Base-by-base conservation (phyloP, 2,113 vertebrate genomes). In the Emydura subglobosa region DNA sequence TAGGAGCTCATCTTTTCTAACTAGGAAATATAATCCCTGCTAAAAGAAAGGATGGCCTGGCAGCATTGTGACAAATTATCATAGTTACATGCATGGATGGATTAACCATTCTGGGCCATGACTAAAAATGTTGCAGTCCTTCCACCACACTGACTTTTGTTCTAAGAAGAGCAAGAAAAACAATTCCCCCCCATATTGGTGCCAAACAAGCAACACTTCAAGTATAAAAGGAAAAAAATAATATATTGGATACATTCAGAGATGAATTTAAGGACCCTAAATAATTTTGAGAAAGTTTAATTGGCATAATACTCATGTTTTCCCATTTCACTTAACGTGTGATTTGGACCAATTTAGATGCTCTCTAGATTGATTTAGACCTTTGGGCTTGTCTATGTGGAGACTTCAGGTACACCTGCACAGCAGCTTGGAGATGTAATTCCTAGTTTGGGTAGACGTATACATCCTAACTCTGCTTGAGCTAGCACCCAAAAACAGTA, bases 1-100 rank as follows among this genome's bases (percentile, higher is more conserved):
- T 87, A 87, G 17, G 42, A 92, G 24, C 11, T 85, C 39, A 65
- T 34, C 50, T 88, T 93, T 94, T 92, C 79, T 90, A 42, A 83
- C 14, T 29, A 84, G 25, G 25, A 53, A 72, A 57, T 39, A 72
- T 74, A 93, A 95, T 83, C 47, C 31, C 10, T 49, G 27, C 10
- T 82, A 92, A 91, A 90, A 51, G 10, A 59, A 57, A 90, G 39
- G 88, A 8, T 65, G 80, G 86, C 59, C 91, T 55, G 92, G 72
- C 90, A 93, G 3, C n/a, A 88, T 6, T 80, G 55, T 91, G 72
- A 89, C 10, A 78, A 91, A 93, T 84, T 87, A 78, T 34, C 19
- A 29, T 87, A 76, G 22, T 91, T 42, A 89, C 85, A 44, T 78
- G 44, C 22, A 44, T 25, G 42, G 42, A 47, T 78, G 74, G 25